Conservation (phyloP, 2,888 invertebrate genomes). For the Cenopis cana region DNA sequence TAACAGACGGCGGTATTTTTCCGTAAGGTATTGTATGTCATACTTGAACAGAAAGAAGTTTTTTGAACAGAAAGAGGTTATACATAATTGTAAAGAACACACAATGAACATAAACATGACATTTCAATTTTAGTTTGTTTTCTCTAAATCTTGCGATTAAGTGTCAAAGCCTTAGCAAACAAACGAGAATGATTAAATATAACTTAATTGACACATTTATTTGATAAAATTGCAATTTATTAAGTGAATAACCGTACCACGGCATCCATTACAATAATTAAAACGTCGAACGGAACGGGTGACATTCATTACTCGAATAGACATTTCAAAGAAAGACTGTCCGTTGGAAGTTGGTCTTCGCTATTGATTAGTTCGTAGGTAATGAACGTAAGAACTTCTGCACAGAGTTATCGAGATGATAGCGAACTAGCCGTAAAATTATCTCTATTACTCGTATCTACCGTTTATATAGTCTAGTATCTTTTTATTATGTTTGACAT, state of each 20-base stretch:
- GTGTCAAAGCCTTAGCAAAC: too few relatives aligned
- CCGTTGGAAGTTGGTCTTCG: constrained; percentile 25
- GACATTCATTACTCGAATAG: constrained; percentile 25
- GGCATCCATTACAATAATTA: constrained; percentile 33
- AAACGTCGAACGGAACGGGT: constrained; percentile 26
- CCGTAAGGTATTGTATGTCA: not conserved
- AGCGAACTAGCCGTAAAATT: constrained; percentile 12
- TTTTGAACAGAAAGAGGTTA: too few relatives aligned
- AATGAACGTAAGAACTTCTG: constrained; percentile 36
- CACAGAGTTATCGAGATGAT: constrained; percentile 26
- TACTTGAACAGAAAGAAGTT: not conserved
- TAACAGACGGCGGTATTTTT: constrained; percentile 11
- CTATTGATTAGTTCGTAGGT: constrained; percentile 39
- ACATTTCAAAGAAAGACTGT: constrained; percentile 32
- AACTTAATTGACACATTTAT: too few relatives aligned
- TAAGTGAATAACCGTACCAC: constrained; percentile 2
- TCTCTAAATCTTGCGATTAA: too few relatives aligned
- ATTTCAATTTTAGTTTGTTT: too few relatives aligned
- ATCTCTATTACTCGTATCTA: not conserved
- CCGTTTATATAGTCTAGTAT: not conserved
- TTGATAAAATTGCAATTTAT: not conserved
- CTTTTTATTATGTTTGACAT: not conserved
- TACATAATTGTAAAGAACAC: too few relatives aligned
- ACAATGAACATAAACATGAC: too few relatives aligned
- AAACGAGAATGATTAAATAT: not conserved